Evolutionary conservation across 2,888 invertebrate species (phyloP).

Genomic region (Machimus rusticus): DNA sequence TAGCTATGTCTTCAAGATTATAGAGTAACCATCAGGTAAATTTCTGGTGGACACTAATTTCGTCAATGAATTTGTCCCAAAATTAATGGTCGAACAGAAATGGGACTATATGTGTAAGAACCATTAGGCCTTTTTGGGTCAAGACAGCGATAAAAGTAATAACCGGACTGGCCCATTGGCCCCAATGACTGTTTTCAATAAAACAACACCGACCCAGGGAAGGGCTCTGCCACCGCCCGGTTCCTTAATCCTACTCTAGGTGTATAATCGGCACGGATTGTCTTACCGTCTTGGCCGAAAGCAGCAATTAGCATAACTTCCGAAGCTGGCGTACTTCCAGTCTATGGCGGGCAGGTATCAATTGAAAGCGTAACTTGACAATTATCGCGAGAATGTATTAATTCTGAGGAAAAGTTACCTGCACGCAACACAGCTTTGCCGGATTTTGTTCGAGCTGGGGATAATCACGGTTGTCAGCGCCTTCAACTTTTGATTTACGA

Average conservation of each 20-base stretch:
- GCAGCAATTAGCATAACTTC: not conserved
- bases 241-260: not conserved
- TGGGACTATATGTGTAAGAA: not conserved
- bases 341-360: not conserved
- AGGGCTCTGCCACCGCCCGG: not conserved
- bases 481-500: conserved; percentile 6
- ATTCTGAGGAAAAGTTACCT: not conserved
- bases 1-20: not conserved
- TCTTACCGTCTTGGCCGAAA: not conserved
- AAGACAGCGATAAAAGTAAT: not conserved
- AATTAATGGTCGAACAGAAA: not conserved
- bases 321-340: not conserved
- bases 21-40: not conserved
- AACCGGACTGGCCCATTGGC: not conserved
- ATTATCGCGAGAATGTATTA: not conserved
- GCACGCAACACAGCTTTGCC: not conserved
- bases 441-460: not conserved
- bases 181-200: not conserved
- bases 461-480: not conserved
- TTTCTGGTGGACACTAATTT: not conserved
- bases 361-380: conserved; percentile 15
- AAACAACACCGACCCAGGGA: not conserved
- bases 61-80: not conserved
- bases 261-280: not conserved
- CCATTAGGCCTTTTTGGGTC: not conserved